Conservation (phyloP, 2,888 invertebrate species). For the Limnephilus auricula region DNA sequence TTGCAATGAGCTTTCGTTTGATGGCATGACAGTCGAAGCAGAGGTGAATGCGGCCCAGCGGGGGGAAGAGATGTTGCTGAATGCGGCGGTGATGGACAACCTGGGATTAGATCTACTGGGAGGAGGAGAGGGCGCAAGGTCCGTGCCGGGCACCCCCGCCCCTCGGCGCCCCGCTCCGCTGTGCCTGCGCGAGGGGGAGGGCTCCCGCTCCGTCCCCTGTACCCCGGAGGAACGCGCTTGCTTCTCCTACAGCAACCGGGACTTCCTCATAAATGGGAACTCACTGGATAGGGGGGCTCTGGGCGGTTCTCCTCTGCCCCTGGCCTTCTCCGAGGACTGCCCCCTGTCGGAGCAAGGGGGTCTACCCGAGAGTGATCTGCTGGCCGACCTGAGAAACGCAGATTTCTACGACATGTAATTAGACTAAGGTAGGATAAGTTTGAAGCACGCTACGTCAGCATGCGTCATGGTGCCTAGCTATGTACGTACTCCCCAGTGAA, state of each 20-base stretch:
- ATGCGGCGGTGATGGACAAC: constrained; percentile 17
- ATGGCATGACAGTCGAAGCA: constrained; percentile 69
- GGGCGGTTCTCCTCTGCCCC: constrained; percentile 14
- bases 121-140: constrained; percentile 71
- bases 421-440: not conserved
- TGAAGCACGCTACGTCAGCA: not conserved
- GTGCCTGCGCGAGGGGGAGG: constrained; percentile 73
- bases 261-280: constrained; percentile 81
- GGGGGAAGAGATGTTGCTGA: constrained; percentile 29
- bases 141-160: constrained; percentile 83
- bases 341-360: constrained; percentile 8
- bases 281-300: constrained; percentile 71
- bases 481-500: not conserved
- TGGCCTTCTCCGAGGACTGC: constrained; percentile 34
- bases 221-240: constrained; percentile 81
- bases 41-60: constrained; percentile 65
- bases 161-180: constrained; percentile 69
- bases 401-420: constrained; percentile 37
- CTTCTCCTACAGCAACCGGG: constrained; percentile 80
- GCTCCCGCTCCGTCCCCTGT: constrained; percentile 87
- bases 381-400: constrained; percentile 28
- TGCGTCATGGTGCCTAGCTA: not conserved
- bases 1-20: constrained; percentile 80
- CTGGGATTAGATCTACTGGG: constrained; percentile 10
- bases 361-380: constrained; percentile 16